These are phyloP conservation scores for Molorchus minor DNA, from an alignment of 2,888 invertebrate genomes.

Conservation along the genomic window DNA sequence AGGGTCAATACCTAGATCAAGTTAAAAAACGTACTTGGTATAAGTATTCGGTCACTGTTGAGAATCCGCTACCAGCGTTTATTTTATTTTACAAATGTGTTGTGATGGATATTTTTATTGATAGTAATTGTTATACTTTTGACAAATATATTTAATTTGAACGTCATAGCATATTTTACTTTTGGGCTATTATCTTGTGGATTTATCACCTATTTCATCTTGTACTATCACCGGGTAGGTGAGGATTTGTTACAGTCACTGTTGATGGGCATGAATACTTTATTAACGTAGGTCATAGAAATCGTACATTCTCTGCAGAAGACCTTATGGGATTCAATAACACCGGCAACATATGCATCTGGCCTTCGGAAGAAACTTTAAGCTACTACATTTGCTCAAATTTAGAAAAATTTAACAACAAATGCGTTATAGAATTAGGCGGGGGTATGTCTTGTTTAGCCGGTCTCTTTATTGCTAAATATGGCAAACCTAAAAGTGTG, in stretches of 20 bases:
- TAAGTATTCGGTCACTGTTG: constrained; percentile 69
- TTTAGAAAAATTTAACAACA: constrained; percentile 70
- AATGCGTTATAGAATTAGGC: constrained; percentile 79
- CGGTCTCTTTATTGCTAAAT: constrained; percentile 76
- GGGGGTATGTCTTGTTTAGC: constrained; percentile 88
- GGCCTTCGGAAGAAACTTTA: constrained; percentile 82
- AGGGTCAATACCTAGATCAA: constrained; percentile 50
- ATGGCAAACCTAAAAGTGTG: constrained; percentile 70
- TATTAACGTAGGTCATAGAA: constrained; percentile 69
- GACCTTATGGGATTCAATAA: constrained; percentile 84
- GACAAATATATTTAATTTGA: too few relatives aligned
- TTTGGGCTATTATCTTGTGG: too few relatives aligned
- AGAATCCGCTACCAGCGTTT: too few relatives aligned
- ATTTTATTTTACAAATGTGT: too few relatives aligned
- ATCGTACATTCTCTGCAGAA: constrained; percentile 72
- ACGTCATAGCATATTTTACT: too few relatives aligned
- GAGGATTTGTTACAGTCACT: too few relatives aligned
- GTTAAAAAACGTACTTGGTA: constrained; percentile 69
- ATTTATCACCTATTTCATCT: too few relatives aligned
- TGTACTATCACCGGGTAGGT: too few relatives aligned
- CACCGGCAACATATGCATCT: constrained; percentile 81
- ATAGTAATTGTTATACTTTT: too few relatives aligned
- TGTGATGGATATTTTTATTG: too few relatives aligned
- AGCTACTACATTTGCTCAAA: constrained; percentile 75
- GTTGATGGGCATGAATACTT: constrained; percentile 64